phyloP scores from a whole-genome alignment of 2,888 invertebrate species.

The Globia sparganii region DNA sequence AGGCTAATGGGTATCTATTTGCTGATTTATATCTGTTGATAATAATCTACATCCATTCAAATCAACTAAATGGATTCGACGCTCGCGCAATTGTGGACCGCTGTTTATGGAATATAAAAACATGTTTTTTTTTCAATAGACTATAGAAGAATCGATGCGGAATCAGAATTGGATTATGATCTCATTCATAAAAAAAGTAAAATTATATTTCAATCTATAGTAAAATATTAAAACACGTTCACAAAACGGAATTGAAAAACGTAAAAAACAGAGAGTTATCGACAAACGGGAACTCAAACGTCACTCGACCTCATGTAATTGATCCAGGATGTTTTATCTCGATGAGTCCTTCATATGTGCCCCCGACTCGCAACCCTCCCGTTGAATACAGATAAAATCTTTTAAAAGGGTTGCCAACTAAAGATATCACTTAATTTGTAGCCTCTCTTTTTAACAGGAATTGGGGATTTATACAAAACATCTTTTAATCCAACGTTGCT shows the following conservation, averaged over 20 bases:
- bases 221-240: constrained; percentile 68
- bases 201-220: constrained; percentile 56
- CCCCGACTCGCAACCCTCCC: constrained; percentile 88
- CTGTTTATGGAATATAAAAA: constrained; percentile 75
- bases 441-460: constrained; percentile 87
- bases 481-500: constrained; percentile 75
- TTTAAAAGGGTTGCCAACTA: constrained; percentile 89
- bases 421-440: constrained; percentile 90
- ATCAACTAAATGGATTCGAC: constrained; percentile 80
- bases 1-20: constrained; percentile 81
- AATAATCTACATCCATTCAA: constrained; percentile 81
- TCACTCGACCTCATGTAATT: constrained; percentile 88
- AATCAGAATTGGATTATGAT: constrained; percentile 75
- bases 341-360: constrained; percentile 88
- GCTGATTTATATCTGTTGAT: constrained; percentile 84
- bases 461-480: constrained; percentile 83
- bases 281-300: constrained; percentile 85
- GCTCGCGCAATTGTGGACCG: constrained; percentile 75
- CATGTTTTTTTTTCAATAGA: constrained; percentile 66
- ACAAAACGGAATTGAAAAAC: constrained; percentile 74
- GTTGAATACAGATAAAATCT: constrained; percentile 87
- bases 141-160: constrained; percentile 69
- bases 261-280: constrained; percentile 76
- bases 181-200: constrained; percentile 63
- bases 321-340: constrained; percentile 90